phyloP scores from a whole-genome alignment of 1,140 invertebrate genomes.

The Trypoxylus dichotomus region DNA sequence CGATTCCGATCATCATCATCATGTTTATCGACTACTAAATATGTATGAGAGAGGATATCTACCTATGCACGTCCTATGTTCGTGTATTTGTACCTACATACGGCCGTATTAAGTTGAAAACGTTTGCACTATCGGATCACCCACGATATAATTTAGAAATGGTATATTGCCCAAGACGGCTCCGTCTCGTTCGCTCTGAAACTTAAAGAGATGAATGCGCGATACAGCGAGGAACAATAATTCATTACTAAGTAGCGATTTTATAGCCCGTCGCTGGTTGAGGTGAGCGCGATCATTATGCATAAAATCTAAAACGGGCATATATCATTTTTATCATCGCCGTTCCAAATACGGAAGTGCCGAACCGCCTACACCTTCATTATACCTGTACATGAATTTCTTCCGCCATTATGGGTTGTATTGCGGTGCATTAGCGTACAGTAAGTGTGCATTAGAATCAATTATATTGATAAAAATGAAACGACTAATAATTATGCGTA shows the following conservation, averaged over 20 bases:
- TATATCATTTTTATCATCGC: slow-evolving; percentile 3
- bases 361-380: not conserved
- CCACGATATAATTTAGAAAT: not conserved
- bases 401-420: no score
- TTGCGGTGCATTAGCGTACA: no score
- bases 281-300: not conserved
- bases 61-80: not conserved
- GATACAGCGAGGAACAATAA: not conserved
- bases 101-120: not conserved
- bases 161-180: not conserved
- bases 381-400: not conserved
- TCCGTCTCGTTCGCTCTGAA: not conserved
- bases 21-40: not conserved
- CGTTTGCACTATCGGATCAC: not conserved
- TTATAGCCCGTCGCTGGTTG: not conserved
- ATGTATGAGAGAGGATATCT: not conserved
- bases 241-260: not conserved
- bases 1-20: not conserved
- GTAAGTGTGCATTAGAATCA: no score
- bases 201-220: not conserved
- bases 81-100: not conserved
- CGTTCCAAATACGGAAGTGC: not conserved
- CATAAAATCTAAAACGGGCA: not conserved
- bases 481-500: no score
- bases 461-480: no score